A percentile compares a stretch with the other conserved stretches of the same genome.
Conservation (phyloP, 35 echinoderm and acorn worm genomes). For the Lytechinus variegatus region DNA sequence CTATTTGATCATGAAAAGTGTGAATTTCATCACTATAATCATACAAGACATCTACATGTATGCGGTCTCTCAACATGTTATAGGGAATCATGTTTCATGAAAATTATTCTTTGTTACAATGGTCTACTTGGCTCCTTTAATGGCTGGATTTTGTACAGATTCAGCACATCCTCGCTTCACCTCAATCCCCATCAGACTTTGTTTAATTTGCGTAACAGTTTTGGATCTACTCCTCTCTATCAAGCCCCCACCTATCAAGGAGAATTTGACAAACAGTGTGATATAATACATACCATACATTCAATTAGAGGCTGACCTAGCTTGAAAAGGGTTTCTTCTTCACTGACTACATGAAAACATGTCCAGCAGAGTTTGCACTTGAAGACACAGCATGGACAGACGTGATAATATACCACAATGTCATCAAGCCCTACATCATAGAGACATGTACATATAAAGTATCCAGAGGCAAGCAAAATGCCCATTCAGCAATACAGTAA, state of each 20-base stretch:
- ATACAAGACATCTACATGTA: neutral
- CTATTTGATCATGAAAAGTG: neutral
- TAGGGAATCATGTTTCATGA: neutral
- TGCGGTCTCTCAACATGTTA: neutral
- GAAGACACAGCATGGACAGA: neutral
- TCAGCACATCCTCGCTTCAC: too few relatives aligned
- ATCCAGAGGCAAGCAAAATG: neutral
- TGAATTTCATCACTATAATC: neutral
- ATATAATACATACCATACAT: neutral
- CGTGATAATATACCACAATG: neutral
- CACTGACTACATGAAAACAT: neutral
- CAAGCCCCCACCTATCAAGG: too few relatives aligned
- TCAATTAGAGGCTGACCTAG: neutral
- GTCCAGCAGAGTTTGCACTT: neutral
- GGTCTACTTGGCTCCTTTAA: neutral
- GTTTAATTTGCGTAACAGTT: too few relatives aligned
- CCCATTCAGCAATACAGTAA: neutral
- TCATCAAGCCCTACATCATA: neutral
- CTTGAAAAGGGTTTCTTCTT: neutral
- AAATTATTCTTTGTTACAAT: neutral
- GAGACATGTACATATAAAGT: neutral
- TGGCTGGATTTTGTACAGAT: neutral
- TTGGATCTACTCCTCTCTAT: too few relatives aligned
- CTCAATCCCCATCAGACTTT: too few relatives aligned
- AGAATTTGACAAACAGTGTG: conserved; percentile 9